Conservation (phyloP, 2,797 vertebrate species). For the Moxostoma hubbsi region DNA sequence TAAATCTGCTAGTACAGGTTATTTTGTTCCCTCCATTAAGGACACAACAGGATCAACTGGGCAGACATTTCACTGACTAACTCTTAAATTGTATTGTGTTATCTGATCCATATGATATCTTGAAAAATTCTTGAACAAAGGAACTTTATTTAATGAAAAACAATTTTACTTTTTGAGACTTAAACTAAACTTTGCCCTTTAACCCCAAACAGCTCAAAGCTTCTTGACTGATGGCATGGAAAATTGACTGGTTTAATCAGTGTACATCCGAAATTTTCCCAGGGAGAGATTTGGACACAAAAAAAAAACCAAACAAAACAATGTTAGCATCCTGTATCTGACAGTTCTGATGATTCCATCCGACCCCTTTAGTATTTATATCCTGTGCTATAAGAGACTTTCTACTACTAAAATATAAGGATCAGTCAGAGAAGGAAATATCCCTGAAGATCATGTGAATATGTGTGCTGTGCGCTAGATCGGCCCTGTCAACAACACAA, state of each 20-base stretch:
- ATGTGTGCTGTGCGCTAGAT: not conserved
- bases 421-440: not conserved
- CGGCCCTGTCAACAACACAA: slow-evolving; percentile 29
- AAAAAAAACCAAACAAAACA: not conserved
- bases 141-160: too few relatives aligned
- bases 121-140: too few relatives aligned
- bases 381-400: not conserved
- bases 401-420: not conserved
- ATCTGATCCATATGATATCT: too few relatives aligned
- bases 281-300: not conserved
- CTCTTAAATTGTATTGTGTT: too few relatives aligned
- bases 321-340: too few relatives aligned
- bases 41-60: not conserved
- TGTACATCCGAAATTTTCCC: too few relatives aligned
- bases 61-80: not conserved
- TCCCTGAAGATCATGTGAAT: not conserved
- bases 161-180: not conserved
- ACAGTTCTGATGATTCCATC: not conserved
- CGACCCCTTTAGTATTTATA: not conserved
- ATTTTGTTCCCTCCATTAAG: not conserved
- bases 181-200: not conserved
- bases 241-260: not conserved
- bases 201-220: not conserved
- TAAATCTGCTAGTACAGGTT: not conserved
- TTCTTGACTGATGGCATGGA: not conserved